These are phyloP conservation scores for Porites cylindrica DNA, from an alignment of 92 coral and sea anemone genomes.

Conservation along the genomic window DNA sequence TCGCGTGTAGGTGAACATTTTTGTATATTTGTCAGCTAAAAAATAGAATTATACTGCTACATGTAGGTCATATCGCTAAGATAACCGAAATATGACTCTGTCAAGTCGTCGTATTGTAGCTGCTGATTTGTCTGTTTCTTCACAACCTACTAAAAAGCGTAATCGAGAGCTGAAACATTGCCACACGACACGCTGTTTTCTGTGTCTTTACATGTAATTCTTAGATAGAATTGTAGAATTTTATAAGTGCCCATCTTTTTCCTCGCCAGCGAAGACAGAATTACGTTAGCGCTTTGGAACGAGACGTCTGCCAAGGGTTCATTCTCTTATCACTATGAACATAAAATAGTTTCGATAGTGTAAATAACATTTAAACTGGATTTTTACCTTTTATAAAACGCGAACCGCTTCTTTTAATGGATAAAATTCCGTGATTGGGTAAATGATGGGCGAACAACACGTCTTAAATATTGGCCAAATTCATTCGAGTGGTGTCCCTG, in stretches of 20 bases:
- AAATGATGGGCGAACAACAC: neutral
- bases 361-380: conserved; percentile 23
- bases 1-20: conserved; percentile 23
- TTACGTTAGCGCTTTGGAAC: conserved; percentile 16
- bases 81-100: conserved; percentile 34
- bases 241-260: neutral
- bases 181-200: neutral
- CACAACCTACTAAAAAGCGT: neutral
- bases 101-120: neutral
- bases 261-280: neutral
- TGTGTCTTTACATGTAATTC: neutral
- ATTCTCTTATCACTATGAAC: conserved; percentile 15
- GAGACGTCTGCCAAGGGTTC: conserved; percentile 18
- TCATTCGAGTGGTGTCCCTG: neutral
- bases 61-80: conserved; percentile 13
- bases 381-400: neutral
- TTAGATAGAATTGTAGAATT: neutral
- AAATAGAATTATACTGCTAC: conserved; percentile 20
- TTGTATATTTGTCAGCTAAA: conserved; percentile 29
- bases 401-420: neutral
- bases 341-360: conserved; percentile 29
- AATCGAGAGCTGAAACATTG: neutral
- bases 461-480: neutral
- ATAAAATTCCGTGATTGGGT: conserved; percentile 1
- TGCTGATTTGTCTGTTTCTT: neutral